A percentile compares a stretch with the other conserved stretches of the same genome.
Conservation (phyloP, 2,113 vertebrate species). For the Nycticryphes semicollaris region DNA sequence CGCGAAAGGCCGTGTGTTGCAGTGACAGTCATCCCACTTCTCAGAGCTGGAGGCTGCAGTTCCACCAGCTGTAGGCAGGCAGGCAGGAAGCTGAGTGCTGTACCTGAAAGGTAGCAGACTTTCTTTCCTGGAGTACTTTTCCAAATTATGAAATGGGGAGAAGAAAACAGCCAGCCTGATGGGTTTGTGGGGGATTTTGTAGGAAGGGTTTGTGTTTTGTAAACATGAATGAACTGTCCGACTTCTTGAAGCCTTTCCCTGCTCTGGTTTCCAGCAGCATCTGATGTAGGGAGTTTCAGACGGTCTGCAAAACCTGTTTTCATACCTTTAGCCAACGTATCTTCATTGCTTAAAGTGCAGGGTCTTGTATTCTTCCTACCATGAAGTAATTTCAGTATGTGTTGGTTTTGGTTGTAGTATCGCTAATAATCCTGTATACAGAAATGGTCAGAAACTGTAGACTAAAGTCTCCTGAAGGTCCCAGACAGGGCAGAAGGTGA, state of each 20-base stretch:
- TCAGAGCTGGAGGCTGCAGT: not conserved
- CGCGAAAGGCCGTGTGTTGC: not conserved
- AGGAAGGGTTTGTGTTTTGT: not conserved
- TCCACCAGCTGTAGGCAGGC: not conserved
- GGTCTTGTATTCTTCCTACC: not conserved
- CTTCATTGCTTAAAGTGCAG: not conserved
- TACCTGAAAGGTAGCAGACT: not conserved
- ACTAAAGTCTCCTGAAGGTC: not conserved
- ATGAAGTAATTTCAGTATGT: not conserved
- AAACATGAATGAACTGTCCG: not conserved
- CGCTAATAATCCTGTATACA: not conserved
- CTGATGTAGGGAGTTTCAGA: not conserved
- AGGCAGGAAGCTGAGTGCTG: not conserved
- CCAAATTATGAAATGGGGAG: not conserved
- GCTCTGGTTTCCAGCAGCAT: not conserved
- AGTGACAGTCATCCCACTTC: slow-evolving; percentile 8
- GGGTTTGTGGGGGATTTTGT: not conserved
- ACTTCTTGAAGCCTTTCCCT: not conserved
- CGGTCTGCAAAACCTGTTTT: not conserved
- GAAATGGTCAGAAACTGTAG: not conserved
- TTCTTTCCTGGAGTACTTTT: not conserved
- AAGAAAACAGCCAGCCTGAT: not conserved
- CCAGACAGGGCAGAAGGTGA: not conserved
- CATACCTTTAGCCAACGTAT: not conserved
- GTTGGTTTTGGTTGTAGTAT: not conserved